Conservation (phyloP, 2,888 invertebrate species). For the Leucoptera coffeella region DNA sequence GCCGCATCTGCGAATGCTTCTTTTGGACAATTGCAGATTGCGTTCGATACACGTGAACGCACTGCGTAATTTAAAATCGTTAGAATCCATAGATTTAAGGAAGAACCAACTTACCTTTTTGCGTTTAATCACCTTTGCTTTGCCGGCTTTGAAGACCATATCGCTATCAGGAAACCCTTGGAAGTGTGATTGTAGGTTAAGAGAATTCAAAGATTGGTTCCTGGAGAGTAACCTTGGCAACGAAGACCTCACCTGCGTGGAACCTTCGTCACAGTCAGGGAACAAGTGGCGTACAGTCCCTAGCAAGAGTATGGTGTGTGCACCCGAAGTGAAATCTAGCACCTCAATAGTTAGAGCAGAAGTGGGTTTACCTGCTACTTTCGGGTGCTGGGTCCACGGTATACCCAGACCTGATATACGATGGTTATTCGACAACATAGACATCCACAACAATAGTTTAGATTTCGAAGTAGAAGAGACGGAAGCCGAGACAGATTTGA, state of each 20-base stretch:
- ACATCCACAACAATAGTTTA: constrained; percentile 35
- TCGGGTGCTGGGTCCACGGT: constrained; percentile 75
- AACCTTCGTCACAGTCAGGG: constrained; percentile 63
- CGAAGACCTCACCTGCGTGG: constrained; percentile 65
- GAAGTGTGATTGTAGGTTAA: constrained; percentile 82
- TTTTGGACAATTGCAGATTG: constrained; percentile 75
- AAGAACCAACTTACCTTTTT: constrained; percentile 69
- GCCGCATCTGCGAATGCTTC: constrained; percentile 73
- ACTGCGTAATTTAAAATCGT: constrained; percentile 65
- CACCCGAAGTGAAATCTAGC: constrained; percentile 64
- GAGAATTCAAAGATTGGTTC: constrained; percentile 81
- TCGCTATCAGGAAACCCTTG: constrained; percentile 82
- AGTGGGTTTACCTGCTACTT: constrained; percentile 74
- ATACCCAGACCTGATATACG: constrained; percentile 78
- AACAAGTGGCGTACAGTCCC: constrained; percentile 72
- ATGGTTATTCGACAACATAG: constrained; percentile 72
- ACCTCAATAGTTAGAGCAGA: constrained; percentile 63
- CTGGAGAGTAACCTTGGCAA: constrained; percentile 72
- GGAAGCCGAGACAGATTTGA: constrained; percentile 31
- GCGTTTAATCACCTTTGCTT: constrained; percentile 55
- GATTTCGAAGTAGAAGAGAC: constrained; percentile 44
- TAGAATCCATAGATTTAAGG: constrained; percentile 74
- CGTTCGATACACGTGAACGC: constrained; percentile 69
- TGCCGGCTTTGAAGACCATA: constrained; percentile 73
- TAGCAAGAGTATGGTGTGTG: constrained; percentile 74